Evolutionary conservation across 1,140 invertebrate species (phyloP).

Genomic region (Eciton burchellii): DNA sequence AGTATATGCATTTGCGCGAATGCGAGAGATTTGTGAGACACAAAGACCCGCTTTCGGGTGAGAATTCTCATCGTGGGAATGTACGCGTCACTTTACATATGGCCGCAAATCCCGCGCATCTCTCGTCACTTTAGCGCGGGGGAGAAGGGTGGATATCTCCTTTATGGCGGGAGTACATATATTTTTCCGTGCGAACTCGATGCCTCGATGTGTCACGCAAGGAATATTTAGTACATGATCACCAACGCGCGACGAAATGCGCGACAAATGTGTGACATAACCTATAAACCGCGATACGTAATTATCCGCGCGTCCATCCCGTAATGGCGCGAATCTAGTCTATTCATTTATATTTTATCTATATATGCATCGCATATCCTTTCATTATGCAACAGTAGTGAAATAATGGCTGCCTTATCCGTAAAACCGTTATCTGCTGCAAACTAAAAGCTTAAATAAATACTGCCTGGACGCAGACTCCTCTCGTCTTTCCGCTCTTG

Average conservation of each 20-base stretch:
- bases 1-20: conserved; percentile 40
- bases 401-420: too few relatives aligned
- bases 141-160: conserved; percentile 42
- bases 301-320: conserved; percentile 2
- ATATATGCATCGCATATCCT: not conserved
- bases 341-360: too few relatives aligned
- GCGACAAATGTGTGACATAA: not conserved
- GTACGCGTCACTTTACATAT: conserved; percentile 31
- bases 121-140: conserved; percentile 46
- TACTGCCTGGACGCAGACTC: too few relatives aligned
- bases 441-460: too few relatives aligned
- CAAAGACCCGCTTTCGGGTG: conserved; percentile 39
- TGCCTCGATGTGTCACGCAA: not conserved
- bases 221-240: conserved; percentile 19
- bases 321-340: conserved; percentile 3
- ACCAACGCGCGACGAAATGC: conserved; percentile 6
- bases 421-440: too few relatives aligned
- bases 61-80: conserved; percentile 27
- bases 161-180: conserved; percentile 34
- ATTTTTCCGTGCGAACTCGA: conserved; percentile 43
- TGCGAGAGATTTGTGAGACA: conserved; percentile 55
- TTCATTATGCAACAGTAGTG: too few relatives aligned
- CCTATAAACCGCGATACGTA: not conserved
- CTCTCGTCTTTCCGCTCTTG: too few relatives aligned
- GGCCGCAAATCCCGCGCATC: conserved; percentile 47